Evolutionary conservation across 2,797 vertebrate species (phyloP), one percentile per base, ranked within the genome.

Genomic region (Heliangelus exortis): DNA sequence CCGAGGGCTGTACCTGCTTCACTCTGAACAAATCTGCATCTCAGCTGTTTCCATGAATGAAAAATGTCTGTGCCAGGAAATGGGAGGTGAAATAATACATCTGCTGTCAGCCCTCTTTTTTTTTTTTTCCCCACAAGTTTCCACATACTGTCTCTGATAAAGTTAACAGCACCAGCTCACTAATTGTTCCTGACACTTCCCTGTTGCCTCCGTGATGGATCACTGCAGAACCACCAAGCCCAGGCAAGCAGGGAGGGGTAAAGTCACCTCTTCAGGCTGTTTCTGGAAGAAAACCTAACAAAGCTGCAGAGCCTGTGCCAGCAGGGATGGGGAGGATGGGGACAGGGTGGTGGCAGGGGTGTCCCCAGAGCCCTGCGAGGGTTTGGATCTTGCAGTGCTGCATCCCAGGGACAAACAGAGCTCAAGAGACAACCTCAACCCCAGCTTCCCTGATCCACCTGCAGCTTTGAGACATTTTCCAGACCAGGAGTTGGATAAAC

Each of bases 161-260:
- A 96, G 93, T 81, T 80, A 93, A 84, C 59, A 63, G 63, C 88
- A 54, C 68, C 18, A 2, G 71, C 18, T 78, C 88, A 45, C 86
- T 94, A 93, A 97, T 89, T 89, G 95, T 20, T 92, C 84, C 94
- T 85, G 95, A 92, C 23, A 7, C 84, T 85, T 94, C 75, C 85
- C 61, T 9, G 34, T 41, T 23, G n/a, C 83, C 92, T 48, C 78
- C 65, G 47, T 62, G 81, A 88, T 17, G 74, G 89, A 89, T 93
- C 3, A 0, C 68, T 69, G 73, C 48, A 93, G 79, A 67, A 95
- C 82, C 58, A 17, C 28, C 59, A 12, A 5, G 26, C 79, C 86
- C 45, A 19, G 31, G 78, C 51, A 77, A 88, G 54, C 26, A 48
- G 81, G 74, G 47, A 91, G 58, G 57, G 28, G 36, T 43, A 55